Evolutionary conservation across 1,140 invertebrate genomes (phyloP), one percentile per base, ranked within the genome.

Genomic region (Ridgeia piscesae): DNA sequence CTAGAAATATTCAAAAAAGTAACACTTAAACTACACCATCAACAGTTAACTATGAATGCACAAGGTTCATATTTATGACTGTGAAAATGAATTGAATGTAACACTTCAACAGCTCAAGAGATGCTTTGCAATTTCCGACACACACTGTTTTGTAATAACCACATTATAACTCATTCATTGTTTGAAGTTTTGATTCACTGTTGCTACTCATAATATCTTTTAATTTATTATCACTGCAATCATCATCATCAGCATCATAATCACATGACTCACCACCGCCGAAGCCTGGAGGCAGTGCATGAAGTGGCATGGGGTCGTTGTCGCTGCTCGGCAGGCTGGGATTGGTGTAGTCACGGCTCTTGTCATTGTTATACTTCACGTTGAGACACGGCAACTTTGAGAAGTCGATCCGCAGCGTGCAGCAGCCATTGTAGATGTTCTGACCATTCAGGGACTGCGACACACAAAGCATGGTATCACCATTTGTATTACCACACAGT

Each of bases 331-430:
- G 99, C 95, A 99, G 97, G 94, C 97, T 98, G 35, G 99, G 99
- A 96, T 99, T 99, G 93, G 99, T 99, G 96, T 99, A 99, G 96
- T 99, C 99, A 91, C 99, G 97, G 91, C 98, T 99, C 96, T 99
- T 99, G 97, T 99, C 99, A 96, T 99, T 99, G 97, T 99, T 99
- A 97, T 99, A 99, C 96, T 99, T 99, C 58, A 99, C 99, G 96
- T 99, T 99, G 93, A 99, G 97, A 93, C 98, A 98, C 93, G 98
- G 98, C 97, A 99, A 97, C 96, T 99, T 99, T 94, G 98, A 99
- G 97, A 99, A 99, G 96, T 99, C 99, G 94, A 99, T 99, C 95
- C 99, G 98, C 94, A 99, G 96, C n/a, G 98, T 99, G 97, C 99
- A 99, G 97, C 99, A 99, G 89, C 98, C 98, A 96, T 99, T 99